Conservation (phyloP, 2,113 vertebrate genomes). For the Notarius lentiginosus region DNA sequence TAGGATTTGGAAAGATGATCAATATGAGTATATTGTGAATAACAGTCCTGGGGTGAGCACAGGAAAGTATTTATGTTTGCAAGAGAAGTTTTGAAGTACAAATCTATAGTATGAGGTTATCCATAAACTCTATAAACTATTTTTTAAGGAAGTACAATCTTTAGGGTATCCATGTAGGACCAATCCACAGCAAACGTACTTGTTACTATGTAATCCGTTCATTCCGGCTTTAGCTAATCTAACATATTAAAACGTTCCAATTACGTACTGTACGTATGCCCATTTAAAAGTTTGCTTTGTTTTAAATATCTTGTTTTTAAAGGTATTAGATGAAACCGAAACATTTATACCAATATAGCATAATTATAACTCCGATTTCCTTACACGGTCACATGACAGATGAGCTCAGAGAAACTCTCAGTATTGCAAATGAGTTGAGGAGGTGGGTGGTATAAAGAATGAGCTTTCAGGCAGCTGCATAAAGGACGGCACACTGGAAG, state of each 20-base stretch:
- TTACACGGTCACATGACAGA: neutral
- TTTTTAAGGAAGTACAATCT: neutral
- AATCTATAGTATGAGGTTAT: neutral
- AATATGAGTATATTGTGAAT: neutral
- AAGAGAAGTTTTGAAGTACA: neutral
- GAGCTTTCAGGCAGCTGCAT: neutral
- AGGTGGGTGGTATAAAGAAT: slow-evolving; percentile 24
- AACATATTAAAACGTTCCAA: neutral
- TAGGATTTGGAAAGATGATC: neutral
- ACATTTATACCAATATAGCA: neutral
- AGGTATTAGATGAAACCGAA: neutral
- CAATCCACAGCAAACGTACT: neutral
- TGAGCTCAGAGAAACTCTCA: neutral
- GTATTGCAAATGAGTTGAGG: neutral
- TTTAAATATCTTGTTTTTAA: neutral
- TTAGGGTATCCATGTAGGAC: neutral
- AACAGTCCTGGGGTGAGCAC: neutral
- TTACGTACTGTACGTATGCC: neutral
- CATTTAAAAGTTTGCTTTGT: neutral
- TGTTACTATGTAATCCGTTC: neutral
- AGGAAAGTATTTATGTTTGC: neutral
- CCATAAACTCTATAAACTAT: neutral
- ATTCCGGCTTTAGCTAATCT: neutral
- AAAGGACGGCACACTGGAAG: neutral
- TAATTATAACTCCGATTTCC: neutral